Evolutionary conservation across 2,113 vertebrate genomes (phyloP).

Genomic region (Serinus canaria): DNA sequence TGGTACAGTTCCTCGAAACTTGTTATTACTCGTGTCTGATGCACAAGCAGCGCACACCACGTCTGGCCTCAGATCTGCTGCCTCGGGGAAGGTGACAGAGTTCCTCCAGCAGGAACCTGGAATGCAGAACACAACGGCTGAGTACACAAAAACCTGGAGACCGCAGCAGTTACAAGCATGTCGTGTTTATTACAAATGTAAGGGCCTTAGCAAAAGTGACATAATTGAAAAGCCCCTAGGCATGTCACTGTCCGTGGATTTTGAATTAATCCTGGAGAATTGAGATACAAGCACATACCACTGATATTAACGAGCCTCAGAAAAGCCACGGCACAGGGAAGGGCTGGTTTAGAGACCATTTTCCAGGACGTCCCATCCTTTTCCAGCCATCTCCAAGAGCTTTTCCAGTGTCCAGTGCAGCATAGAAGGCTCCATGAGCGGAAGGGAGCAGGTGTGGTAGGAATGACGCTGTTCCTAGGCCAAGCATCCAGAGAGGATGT

Average conservation of each 20-base stretch:
- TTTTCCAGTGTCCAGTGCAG: not conserved
- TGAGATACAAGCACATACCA: not conserved
- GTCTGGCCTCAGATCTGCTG: not conserved
- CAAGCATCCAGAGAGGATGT: not conserved
- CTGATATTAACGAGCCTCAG: not conserved
- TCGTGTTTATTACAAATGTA: not conserved
- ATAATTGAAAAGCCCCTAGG: not conserved
- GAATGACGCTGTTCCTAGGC: not conserved
- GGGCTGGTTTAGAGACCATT: rapidly evolving
- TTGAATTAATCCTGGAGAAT: not conserved
- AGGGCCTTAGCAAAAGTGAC: not conserved
- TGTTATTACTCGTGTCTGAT: not conserved
- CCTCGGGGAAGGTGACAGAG: not conserved
- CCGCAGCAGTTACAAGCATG: not conserved
- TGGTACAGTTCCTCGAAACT: not conserved
- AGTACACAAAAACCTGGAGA: not conserved
- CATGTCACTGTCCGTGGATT: not conserved
- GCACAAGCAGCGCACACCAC: not conserved
- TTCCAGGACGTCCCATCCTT: not conserved
- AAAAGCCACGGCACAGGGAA: not conserved
- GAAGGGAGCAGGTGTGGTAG: not conserved
- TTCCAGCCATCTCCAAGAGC: not conserved
- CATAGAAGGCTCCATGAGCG: rapidly evolving
- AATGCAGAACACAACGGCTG: not conserved
- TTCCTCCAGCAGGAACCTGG: not conserved